phyloP scores from a whole-genome alignment of 2,797 vertebrate genomes.

The Pempheris klunzingeri region DNA sequence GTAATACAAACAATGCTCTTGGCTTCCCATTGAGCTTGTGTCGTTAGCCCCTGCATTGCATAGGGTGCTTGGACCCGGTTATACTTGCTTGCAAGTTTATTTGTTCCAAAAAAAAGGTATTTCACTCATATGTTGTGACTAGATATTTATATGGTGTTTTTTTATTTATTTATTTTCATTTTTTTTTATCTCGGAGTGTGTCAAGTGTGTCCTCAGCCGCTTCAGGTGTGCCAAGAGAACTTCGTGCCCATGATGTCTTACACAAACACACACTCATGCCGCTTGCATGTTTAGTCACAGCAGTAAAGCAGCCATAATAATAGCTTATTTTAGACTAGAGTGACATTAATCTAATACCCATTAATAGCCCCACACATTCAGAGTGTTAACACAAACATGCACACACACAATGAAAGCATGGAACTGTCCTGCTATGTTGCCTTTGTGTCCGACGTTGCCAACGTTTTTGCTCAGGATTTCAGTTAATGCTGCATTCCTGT shows the following conservation, averaged over 20 bases:
- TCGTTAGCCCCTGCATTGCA: not conserved
- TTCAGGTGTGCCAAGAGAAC: constrained; percentile 76
- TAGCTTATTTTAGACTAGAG: constrained; percentile 63
- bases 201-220: constrained; percentile 64
- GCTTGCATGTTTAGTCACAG: constrained; percentile 74
- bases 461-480: constrained; percentile 76
- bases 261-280: constrained; percentile 54
- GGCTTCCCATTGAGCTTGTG: constrained; percentile 4
- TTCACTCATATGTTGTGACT: constrained; percentile 47
- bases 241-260: constrained; percentile 76
- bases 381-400: constrained; percentile 24
- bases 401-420: constrained; percentile 45
- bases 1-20: constrained; percentile 21
- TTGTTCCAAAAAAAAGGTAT: constrained; percentile 20
- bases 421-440: constrained; percentile 65
- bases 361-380: constrained; percentile 43
- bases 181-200: constrained; percentile 64
- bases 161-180: no score
- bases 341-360: constrained; percentile 44
- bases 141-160: constrained; percentile 64
- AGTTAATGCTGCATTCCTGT: constrained; percentile 70
- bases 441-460: constrained; percentile 72
- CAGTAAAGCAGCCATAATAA: constrained; percentile 60
- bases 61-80: constrained; percentile 26
- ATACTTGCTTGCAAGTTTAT: constrained; percentile 30